phyloP scores from a whole-genome alignment of 2,888 invertebrate species.

The Dexiosoma caninum region DNA sequence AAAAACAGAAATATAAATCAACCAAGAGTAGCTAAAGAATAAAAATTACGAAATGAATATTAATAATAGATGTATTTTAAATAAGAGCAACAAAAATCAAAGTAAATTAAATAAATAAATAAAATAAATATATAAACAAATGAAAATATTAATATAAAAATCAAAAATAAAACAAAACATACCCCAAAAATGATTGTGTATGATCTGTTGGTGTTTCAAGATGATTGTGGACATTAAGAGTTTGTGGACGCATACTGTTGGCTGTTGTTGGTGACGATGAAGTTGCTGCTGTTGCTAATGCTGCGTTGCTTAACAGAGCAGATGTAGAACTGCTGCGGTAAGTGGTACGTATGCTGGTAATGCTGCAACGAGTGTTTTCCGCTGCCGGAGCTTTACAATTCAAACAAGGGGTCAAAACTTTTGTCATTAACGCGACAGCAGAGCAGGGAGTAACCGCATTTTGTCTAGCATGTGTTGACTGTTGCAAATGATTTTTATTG shows the following conservation, averaged over 20 bases:
- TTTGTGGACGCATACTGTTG: constrained; percentile 71
- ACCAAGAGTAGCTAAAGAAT: constrained; percentile 14
- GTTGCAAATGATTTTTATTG: constrained; percentile 24
- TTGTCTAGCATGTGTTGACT: background rate
- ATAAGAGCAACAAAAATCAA: constrained; percentile 13
- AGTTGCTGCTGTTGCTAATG: background rate
- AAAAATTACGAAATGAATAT: background rate
- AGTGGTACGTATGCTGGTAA: constrained; percentile 63
- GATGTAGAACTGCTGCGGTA: constrained; percentile 74
- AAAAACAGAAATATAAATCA: background rate
- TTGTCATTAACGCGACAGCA: background rate
- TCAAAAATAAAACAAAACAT: constrained; percentile 69
- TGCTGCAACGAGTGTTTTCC: constrained; percentile 54
- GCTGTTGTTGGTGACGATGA: constrained; percentile 55
- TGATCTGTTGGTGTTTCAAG: constrained; percentile 75
- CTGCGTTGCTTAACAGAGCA: constrained; percentile 66
- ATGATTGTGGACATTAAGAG: constrained; percentile 75
- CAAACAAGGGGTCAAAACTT: constrained; percentile 1
- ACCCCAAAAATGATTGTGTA: constrained; percentile 76
- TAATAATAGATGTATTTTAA: background rate
- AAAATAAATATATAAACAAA: constrained; percentile 28
- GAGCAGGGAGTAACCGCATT: background rate
- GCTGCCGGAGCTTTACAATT: constrained; percentile 32
- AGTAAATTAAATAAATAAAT: constrained; percentile 55
- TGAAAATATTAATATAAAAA: constrained; percentile 48